These are phyloP conservation scores for Pterocles orientalis DNA, from an alignment of 2,113 vertebrate genomes.

Conservation along the genomic window DNA sequence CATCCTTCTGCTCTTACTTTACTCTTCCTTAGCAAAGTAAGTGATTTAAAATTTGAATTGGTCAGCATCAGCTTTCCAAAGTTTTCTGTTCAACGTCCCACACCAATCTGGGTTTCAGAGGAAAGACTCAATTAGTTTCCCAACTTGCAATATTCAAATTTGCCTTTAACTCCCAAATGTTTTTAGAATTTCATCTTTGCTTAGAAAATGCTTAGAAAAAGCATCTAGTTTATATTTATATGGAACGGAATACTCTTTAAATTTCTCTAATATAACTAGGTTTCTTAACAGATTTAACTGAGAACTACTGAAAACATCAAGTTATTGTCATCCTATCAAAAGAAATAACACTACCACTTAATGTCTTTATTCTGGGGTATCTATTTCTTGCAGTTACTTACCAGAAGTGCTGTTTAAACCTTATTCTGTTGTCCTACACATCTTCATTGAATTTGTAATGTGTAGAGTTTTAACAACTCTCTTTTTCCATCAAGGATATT, in stretches of 20 bases:
- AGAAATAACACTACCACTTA: not conserved
- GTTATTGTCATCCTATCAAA: not conserved
- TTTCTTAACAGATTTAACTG: not conserved
- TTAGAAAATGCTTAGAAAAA: not conserved
- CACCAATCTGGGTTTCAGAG: not conserved
- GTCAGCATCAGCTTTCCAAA: not conserved
- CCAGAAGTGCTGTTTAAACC: conserved; percentile 4
- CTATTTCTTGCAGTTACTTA: not conserved
- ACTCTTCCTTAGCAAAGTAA: not conserved
- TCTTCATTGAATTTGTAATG: not conserved
- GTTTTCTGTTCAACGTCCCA: not conserved
- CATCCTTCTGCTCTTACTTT: not conserved
- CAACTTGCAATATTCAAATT: not conserved
- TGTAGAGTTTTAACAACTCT: not conserved
- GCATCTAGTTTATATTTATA: not conserved
- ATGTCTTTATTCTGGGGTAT: not conserved
- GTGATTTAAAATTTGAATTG: not conserved
- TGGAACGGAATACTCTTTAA: not conserved
- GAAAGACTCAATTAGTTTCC: not conserved
- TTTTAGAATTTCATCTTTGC: not conserved
- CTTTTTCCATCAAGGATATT: not conserved
- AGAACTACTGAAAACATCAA: not conserved
- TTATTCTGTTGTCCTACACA: not conserved
- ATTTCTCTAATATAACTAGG: not conserved
- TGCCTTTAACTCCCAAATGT: not conserved